A percentile compares a stretch with the other conserved stretches of the same genome.
Evolutionary conservation across 1,140 invertebrate genomes (phyloP).

Genomic region (Drosophila orena): DNA sequence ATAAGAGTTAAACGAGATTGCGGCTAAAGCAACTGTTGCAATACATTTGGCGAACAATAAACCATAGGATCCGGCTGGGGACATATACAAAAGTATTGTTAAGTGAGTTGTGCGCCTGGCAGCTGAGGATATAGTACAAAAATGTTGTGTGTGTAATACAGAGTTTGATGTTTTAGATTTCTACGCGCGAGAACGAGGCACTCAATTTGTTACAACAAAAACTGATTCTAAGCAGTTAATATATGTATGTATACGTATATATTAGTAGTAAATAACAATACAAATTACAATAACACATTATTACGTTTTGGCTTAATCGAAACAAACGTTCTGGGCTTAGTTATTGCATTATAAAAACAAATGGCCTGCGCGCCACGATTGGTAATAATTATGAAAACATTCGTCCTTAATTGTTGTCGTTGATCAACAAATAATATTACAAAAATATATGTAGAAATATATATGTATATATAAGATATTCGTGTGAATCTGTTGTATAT

Average conservation of each 20-base stretch:
- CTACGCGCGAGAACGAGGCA: slow-evolving; percentile 73
- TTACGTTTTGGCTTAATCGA: slow-evolving; percentile 77
- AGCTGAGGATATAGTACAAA: slow-evolving; percentile 24
- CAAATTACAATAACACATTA: slow-evolving; percentile 84
- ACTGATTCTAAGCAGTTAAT: slow-evolving; percentile 61
- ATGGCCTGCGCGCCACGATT: slow-evolving; percentile 56
- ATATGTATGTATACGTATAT: slow-evolving; percentile 52
- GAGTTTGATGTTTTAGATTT: slow-evolving; percentile 49
- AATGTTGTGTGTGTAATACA: slow-evolving; percentile 15
- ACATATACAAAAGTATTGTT: slow-evolving; percentile 50
- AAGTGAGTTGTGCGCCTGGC: slow-evolving; percentile 64
- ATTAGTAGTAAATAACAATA: slow-evolving; percentile 83
- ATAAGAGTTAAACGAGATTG: slow-evolving; percentile 62
- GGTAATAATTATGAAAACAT: slow-evolving; percentile 61
- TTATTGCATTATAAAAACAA: slow-evolving; percentile 68
- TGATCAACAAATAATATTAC: slow-evolving; percentile 76
- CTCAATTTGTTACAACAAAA: slow-evolving; percentile 76
- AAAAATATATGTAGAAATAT: slow-evolving; percentile 72
- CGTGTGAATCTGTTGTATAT: slow-evolving; percentile 42
- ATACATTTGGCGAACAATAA: slow-evolving; percentile 54
- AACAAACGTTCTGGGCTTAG: slow-evolving; percentile 67
- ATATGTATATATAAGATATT: slow-evolving; percentile 48
- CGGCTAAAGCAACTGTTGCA: slow-evolving; percentile 41
- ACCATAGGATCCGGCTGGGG: slow-evolving; percentile 23
- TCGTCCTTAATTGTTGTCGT: slow-evolving; percentile 69